phyloP scores from a whole-genome alignment of 37 sponge, comb jelly and placozoan genomes.

The Aplysina aerophoba region DNA sequence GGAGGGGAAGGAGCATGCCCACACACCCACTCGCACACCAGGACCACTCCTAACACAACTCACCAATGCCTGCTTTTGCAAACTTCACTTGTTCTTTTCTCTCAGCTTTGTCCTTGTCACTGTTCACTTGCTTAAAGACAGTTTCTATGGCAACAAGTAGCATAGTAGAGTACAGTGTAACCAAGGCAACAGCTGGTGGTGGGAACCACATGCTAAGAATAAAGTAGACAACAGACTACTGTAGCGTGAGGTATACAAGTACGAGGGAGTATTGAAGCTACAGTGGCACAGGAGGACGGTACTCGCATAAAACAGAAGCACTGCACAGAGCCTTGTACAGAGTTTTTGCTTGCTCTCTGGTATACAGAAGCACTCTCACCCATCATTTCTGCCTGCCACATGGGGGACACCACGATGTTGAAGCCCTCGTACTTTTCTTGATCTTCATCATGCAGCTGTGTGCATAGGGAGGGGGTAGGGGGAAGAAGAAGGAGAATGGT shows the following conservation, averaged over 20 bases:
- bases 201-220: neutral
- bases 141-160: slow-evolving; percentile 54
- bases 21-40: neutral
- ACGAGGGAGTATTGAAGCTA: neutral
- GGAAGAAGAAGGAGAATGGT: neutral
- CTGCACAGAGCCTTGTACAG: too few species aligned
- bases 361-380: slow-evolving; percentile 56
- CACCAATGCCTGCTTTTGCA: slow-evolving; percentile 39
- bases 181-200: neutral
- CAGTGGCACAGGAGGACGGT: neutral
- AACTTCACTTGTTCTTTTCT: slow-evolving; percentile 58
- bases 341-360: too few species aligned
- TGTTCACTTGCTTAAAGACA: slow-evolving; percentile 82
- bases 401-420: slow-evolving; percentile 78
- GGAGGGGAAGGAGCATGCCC: neutral
- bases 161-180: neutral
- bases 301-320: neutral
- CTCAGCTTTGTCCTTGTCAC: slow-evolving; percentile 73
- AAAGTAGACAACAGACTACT: neutral
- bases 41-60: neutral
- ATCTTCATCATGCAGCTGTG: slow-evolving; percentile 85
- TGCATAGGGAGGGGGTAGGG: too few species aligned
- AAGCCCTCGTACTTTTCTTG: slow-evolving; percentile 82
- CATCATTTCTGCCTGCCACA: slow-evolving; percentile 96
- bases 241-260: neutral